Evolutionary conservation across 1,140 invertebrate species (phyloP).

Genomic region (Dendrolimus kikuchii): DNA sequence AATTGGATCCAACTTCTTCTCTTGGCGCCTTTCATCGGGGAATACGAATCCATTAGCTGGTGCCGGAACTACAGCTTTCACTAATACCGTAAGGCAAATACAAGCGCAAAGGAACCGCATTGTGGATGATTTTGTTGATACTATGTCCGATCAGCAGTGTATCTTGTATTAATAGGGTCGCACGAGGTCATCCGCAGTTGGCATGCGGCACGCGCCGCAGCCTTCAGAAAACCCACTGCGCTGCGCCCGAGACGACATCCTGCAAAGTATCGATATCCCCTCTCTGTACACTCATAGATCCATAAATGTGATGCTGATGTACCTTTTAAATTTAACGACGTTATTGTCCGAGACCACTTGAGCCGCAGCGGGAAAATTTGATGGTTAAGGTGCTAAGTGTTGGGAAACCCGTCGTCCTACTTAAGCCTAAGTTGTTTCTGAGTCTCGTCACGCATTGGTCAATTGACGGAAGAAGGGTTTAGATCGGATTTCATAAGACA

Average conservation of each 20-base stretch:
- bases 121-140: constrained; percentile 34
- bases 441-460: no score
- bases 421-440: constrained; percentile 5
- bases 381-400: constrained; percentile 25
- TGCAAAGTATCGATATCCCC: constrained; percentile 40
- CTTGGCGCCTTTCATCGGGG: constrained; percentile 40
- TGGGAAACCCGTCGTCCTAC: constrained; percentile 52
- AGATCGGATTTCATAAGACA: no score
- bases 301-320: constrained; percentile 23
- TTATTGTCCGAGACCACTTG: constrained; percentile 39
- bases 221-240: constrained; percentile 70
- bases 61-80: constrained; percentile 20
- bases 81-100: constrained; percentile 26
- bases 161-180: constrained; percentile 66
- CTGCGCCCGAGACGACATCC: constrained; percentile 41
- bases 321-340: constrained; percentile 49
- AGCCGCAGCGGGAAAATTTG: constrained; percentile 29
- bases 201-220: constrained; percentile 66
- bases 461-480: no score
- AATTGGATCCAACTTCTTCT: constrained; percentile 51
- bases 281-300: constrained; percentile 9
- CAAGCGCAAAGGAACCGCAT: constrained; percentile 47
- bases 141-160: constrained; percentile 44
- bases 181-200: constrained; percentile 55
- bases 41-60: constrained; percentile 52